Evolutionary conservation across 2,113 vertebrate species (phyloP), one percentile per base, ranked within the genome.

Genomic region (Heterotilapia buettikoferi): DNA sequence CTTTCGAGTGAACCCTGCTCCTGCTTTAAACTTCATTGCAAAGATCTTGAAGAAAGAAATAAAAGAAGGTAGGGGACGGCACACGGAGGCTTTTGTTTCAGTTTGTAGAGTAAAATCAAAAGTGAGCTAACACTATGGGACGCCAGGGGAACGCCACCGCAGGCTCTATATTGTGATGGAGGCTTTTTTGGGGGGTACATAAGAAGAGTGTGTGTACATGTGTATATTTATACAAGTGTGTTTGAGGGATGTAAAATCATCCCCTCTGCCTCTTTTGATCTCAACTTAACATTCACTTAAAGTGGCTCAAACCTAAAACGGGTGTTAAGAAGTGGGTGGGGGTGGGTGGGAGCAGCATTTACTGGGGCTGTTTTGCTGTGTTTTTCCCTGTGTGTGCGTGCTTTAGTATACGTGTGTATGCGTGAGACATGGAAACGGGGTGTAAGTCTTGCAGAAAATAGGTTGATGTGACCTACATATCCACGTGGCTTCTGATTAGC

Each of bases 401-500:
- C 12, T 43, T 88, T 43, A 59, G 24, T 38, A 61, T 61, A 54
- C 84, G 78, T 89, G 84, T 86, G 80, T 82, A 29, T 78, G 53
- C 84, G 84, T 66, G 31, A 66, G 61, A 82, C 86, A 88, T 85
- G 68, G 86, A 90, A 89, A 85, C 84, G 82, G 82, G 88, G 88
- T 89, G 88, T 91, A 86, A 93, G 90, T 88, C 85, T 90, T 80
- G 88, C 92, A 92, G 93, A 96, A 94, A 96, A 94, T 95, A 92
- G 94, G 91, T 89, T 96, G 95, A 95, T 84, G 79, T 96, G 96
- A 96, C 96, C 96, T 96, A 96, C 93, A 96, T 96, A 96, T 96
- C 93, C 94, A 94, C 85, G 91, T 94, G 92, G 86, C 92, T 90
- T 84, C 92, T 95, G 90, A 96, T 96, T 96, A 95, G 94, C 96